These are phyloP conservation scores for Phrynocephalus vlangalii DNA, from an alignment of 2,797 vertebrate genomes.

Conservation along the genomic window DNA sequence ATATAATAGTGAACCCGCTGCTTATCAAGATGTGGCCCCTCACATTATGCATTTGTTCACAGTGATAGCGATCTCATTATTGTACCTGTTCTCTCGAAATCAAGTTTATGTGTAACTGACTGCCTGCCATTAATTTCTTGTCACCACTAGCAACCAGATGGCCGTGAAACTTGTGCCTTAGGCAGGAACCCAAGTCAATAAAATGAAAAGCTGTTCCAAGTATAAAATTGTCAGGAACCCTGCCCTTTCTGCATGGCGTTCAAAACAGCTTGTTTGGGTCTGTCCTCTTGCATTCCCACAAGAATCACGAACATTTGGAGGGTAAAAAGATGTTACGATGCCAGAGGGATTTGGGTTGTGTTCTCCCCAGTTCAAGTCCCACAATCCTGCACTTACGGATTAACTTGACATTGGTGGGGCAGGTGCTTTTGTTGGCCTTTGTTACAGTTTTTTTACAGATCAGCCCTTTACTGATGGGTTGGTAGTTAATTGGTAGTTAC, in stretches of 20 bases:
- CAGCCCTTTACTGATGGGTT: no score
- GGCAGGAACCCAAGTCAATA: neutral
- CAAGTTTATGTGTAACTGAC: conserved; percentile 1
- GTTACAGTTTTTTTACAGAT: no score
- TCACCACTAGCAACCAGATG: neutral
- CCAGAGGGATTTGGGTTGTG: neutral
- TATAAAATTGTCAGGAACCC: neutral
- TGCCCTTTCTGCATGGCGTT: neutral
- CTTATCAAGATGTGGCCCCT: neutral
- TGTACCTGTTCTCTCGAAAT: neutral
- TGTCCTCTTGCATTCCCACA: neutral
- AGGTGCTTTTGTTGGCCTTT: neutral
- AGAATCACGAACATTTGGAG: no score
- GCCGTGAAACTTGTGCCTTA: neutral
- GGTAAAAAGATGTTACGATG: neutral
- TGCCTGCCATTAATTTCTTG: neutral
- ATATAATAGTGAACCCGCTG: neutral
- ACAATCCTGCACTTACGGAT: neutral
- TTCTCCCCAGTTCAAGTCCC: neutral
- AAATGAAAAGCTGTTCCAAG: neutral
- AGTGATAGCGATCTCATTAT: neutral
- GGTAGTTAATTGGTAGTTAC: no score
- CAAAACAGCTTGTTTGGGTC: neutral
- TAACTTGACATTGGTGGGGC: neutral
- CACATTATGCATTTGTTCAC: neutral